Evolutionary conservation across 2,888 invertebrate species (phyloP), one percentile per base, ranked within the genome.

Genomic region (Harpagoxenus sublaevis): DNA sequence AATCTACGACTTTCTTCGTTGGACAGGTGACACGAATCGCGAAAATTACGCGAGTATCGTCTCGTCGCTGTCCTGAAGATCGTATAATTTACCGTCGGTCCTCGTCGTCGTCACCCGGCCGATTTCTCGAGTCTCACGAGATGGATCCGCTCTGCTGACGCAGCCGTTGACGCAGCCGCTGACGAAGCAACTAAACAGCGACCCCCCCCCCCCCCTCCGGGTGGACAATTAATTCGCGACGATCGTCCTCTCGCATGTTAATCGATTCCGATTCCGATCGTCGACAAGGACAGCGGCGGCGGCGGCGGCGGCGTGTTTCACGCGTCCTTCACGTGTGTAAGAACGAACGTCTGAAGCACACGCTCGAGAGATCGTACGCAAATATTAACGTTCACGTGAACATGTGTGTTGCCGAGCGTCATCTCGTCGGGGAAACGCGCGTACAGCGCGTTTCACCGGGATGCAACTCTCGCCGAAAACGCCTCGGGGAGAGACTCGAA

Each of bases 401-500:
- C 35, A 9, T 12, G 35, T 35, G 18, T 45, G n/a, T 60, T n/a
- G 74, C 45, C 39, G 42, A 66, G 42, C 55, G 23, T 70, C 31
- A 35, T 57, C 31, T 18, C 70, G 31, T 35, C 60, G 35, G 39
- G 23, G 35, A 51, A 70, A 35, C 51, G 51, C 51, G 53, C n/a
- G 70, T 35, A 35, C 0, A 35, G 35, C 15, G 28, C 15, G 71
- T 31, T 74, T 42, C 60, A 2, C 42, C 60, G 74, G 39, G 51
- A 77, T 28, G 65, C 65, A 48, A 65, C 51, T 65, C 51, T 65
- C 51, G 75, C 51, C 28, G 53, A 51, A 51, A 39, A 39, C 28
- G 65, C 65, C 65, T 77, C 75, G 18, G 39, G 65, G 45, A 39
- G 75, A 77, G 65, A 51, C 60, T 31, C n/a, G 70, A 23, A 60